Base-by-base conservation (phyloP, 2,113 vertebrate genomes). In the Cinclus cinclus region DNA sequence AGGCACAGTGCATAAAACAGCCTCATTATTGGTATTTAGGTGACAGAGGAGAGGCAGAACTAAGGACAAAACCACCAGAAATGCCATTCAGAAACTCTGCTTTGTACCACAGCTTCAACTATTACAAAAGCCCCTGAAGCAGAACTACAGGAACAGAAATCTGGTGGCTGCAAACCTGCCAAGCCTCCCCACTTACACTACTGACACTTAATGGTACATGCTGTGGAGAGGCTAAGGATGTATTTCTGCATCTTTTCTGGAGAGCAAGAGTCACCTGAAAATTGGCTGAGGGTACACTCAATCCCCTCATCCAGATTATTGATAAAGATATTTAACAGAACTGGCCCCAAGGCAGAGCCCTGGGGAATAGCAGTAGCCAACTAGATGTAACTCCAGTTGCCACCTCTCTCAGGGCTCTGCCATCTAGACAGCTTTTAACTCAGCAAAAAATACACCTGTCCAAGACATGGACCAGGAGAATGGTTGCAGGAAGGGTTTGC, bases 151-250 rank as follows among this genome's bases (percentile, higher is more conserved):
- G 60, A 81, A 60, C n/a, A 25, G 52, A 55, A 59, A 33, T 7
- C 16, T 58, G 16, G 46, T 21, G 27, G 19, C 68, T 4, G 13
- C n/a, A 83, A 77, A 65, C 14, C 31, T 47, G 31, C 62, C 23
- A 63, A 89, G 11, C 7, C 24, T 73, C 30, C 30, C 23, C 18
- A 35, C 6, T 42, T 77, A 63, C 59, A 33, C 8, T 23, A 13
- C 37, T 28, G 37, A 65, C 13, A 37, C 20, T 25, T 70, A 23
- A 39, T 0, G 0, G 22, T 41, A 21, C 1, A 1, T 1, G 5
- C 15, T 39, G 27, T 19, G 39, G 52, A 70, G 24, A 59, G 10
- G 42, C 31, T 63, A 33, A 93, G 42, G 47, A 55, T 2, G 7
- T 30, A 27, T 58, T 58, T 47, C 42, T 64, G 24, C 37, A 41